Conservation (phyloP, 2,797 vertebrate genomes). For the Heliangelus exortis region DNA sequence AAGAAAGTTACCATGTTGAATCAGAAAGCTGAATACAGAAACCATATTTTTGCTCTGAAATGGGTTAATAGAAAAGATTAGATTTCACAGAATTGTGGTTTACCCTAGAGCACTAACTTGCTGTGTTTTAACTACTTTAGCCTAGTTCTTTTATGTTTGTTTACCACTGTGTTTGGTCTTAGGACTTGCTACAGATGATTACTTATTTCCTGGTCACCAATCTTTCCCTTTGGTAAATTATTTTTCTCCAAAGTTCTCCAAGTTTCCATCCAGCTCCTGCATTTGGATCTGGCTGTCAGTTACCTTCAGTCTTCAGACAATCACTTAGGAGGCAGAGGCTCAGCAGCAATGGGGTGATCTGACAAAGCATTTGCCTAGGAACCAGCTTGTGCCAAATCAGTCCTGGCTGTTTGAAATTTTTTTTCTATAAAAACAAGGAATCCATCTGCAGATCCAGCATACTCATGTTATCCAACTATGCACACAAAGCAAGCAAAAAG, state of each 20-base stretch:
- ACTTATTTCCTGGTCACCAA: neutral
- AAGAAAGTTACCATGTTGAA: neutral
- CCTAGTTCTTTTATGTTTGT: neutral
- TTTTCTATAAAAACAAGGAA: neutral
- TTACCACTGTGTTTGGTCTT: neutral
- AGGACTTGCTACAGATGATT: neutral
- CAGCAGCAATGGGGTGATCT: neutral
- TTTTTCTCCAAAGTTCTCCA: neutral
- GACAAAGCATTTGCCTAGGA: neutral
- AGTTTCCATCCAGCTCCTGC: neutral
- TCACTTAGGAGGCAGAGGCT: rapidly evolving
- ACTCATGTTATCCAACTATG: neutral
- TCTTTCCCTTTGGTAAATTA: neutral
- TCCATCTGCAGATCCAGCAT: neutral
- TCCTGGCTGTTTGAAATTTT: neutral
- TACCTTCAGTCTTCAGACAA: neutral
- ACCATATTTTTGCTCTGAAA: neutral
- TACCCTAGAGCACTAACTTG: neutral
- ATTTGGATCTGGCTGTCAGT: neutral
- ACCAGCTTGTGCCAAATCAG: neutral
- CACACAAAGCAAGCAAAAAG: neutral
- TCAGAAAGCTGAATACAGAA: neutral
- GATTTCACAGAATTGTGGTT: neutral
- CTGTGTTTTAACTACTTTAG: neutral
- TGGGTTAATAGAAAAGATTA: neutral